Evolutionary conservation across 2,888 invertebrate species (phyloP), one percentile per base, ranked within the genome.

Genomic region (Epinotia nisella): DNA sequence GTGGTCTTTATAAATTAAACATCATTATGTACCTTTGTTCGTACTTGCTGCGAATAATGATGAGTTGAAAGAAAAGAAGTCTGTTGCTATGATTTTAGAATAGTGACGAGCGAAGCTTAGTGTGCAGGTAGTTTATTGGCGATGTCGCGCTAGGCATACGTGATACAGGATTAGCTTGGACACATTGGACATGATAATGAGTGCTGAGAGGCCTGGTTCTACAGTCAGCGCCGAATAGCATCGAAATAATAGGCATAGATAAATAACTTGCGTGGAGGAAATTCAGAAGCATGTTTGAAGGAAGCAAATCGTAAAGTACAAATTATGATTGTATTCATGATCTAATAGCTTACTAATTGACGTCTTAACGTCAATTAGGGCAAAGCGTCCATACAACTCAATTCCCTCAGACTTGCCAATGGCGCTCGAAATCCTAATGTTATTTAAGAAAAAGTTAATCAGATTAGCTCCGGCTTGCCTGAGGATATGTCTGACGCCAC

Each of bases 91-190:
- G 17, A 59, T 11, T 29, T 21, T 19, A 45, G 11, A 21, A 35
- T 13, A 29, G 53, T 53, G 65, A 35, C 64, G 51, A 3, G 51
- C n/a, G 64, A 64, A n/a, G 17, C 29, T 35, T n/a, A 51, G 49
- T 64, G 29, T 11, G n/a, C 35, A 51, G 49, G 62, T 49, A 53
- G 51, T 80, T 84, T 84, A 85, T 85, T 79, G 80, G 84, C 79
- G 78, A 74, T 71, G 75, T 76, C 78, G 77, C 71, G 78, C 69
- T 21, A 70, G 74, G 85, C 83, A 85, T 88, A 82, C 88, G 79
- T 86, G 85, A 87, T 86, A 76, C 76, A 65, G 75, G 77, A 78
- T 84, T 84, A 85, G 74, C 80, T 78, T 77, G 73, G 77, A 77
- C 76, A 80, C 82, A 82, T 78, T 77, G 73, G 77, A 77, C 76